Conservation (phyloP, 2,888 invertebrate genomes). For the Plagodis pulveraria region DNA sequence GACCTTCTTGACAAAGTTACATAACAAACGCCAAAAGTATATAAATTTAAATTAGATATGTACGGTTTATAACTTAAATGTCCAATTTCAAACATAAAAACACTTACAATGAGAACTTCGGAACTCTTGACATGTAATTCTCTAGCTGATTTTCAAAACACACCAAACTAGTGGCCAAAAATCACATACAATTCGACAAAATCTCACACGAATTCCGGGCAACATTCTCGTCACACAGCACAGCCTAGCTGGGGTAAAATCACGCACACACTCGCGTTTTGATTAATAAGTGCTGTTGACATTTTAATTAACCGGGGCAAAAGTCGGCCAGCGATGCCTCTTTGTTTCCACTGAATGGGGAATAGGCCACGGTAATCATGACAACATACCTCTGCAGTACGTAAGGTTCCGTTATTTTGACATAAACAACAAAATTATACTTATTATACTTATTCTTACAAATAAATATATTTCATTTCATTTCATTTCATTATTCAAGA, state of each 20-base stretch:
- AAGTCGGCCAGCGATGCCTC: constrained; percentile 63
- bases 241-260: constrained; percentile 18
- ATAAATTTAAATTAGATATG: not conserved
- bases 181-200: not conserved
- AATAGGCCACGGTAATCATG: constrained; percentile 33
- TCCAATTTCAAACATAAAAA: not conserved
- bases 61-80: not conserved
- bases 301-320: constrained; percentile 81
- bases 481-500: too few relatives aligned
- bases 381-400: constrained; percentile 3
- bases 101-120: too few relatives aligned
- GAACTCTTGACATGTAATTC: too few relatives aligned
- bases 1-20: too few relatives aligned
- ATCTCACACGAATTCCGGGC: constrained; percentile 4
- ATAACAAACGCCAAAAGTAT: not conserved
- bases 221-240: constrained; percentile 6
- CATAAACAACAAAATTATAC: too few relatives aligned
- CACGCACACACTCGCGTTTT: constrained; percentile 51
- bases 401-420: not conserved
- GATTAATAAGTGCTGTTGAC: constrained; percentile 82
- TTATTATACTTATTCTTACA: too few relatives aligned
- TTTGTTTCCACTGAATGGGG: constrained; percentile 68
- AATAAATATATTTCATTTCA: too few relatives aligned
- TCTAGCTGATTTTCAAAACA: too few relatives aligned
- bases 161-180: not conserved